Evolutionary conservation across 2,113 vertebrate genomes (phyloP).

Genomic region (Rhynchomys soricoides): DNA sequence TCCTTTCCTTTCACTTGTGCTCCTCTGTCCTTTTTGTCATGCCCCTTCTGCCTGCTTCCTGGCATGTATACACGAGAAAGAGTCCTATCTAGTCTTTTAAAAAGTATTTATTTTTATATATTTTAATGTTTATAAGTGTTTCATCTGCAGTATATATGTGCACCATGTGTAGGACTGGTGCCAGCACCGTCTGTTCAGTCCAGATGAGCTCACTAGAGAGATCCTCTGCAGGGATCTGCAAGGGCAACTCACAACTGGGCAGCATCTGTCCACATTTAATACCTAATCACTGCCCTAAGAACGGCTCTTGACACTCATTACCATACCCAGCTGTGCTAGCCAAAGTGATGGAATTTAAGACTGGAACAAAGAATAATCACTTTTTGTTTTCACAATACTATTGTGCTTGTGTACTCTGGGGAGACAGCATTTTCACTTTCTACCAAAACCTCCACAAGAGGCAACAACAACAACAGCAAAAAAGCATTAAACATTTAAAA

Average conservation of each 20-base stretch:
- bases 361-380: not conserved
- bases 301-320: conserved; percentile 47
- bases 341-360: conserved; percentile 37
- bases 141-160: not conserved
- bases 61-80: not conserved
- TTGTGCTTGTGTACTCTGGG: not conserved
- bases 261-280: conserved; percentile 18
- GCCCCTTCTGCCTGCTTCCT: not conserved
- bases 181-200: not conserved
- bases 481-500: not conserved
- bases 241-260: not conserved
- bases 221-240: not conserved
- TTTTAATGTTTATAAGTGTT: not conserved
- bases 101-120: not conserved
- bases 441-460: not conserved
- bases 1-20: not conserved
- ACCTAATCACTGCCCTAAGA: not conserved
- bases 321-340: not conserved
- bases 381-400: not conserved
- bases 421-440: not conserved
- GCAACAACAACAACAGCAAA: not conserved
- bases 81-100: not conserved
- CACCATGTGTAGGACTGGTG: not conserved
- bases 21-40: not conserved
- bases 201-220: not conserved